Base-by-base conservation (phyloP, 1,140 invertebrate genomes). In the Homalodisca vitripennis region DNA sequence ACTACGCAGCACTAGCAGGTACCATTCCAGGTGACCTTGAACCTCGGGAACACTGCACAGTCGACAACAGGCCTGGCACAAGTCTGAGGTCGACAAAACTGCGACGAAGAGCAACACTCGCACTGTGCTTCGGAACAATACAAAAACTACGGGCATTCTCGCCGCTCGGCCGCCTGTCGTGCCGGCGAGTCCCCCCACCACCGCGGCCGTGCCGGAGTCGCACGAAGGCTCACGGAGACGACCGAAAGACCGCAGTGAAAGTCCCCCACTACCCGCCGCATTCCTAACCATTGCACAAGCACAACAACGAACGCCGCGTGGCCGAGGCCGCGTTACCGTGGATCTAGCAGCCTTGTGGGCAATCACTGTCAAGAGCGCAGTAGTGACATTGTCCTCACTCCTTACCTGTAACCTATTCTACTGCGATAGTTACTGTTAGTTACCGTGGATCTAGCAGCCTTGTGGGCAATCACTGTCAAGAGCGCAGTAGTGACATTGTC, bases 221-320 rank as follows among this genome's bases (percentile, higher is more conserved):
- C 29, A 31, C 41, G 53, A 69, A 41, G 31, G 41, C 32, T 31
- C n/a, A 51, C 67, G 51, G 32, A 20, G 6, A 32, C 24, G 48
- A 30, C 31, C 31, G 55, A 60, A 29, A 30, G 68, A 70, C 72
- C 70, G 68, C 72, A 74, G 72, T 66, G 63, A 66, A 66, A 66
- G 63, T 66, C 63, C 63, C 63, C 63, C 63, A 2, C 41, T 24
- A 47, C 32, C 32, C n/a, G 14, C 60, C 60, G 27, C 29, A 66
- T 66, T 47, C 63, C 63, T 66, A 3, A 26, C 2, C 63, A 66
- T 66, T 66, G 63, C 63, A 66, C 63, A 66, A 66, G 20, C n/a
- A n/a, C 55, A n/a, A 22, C 3, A 20, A 3, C 24, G 3, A 27
- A 60, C 10, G 51, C 20, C 22, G 10, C 55, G n/a, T n/a, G n/a